Base-by-base conservation (phyloP, 1,140 invertebrate species). In the Drosophila virilis region DNA sequence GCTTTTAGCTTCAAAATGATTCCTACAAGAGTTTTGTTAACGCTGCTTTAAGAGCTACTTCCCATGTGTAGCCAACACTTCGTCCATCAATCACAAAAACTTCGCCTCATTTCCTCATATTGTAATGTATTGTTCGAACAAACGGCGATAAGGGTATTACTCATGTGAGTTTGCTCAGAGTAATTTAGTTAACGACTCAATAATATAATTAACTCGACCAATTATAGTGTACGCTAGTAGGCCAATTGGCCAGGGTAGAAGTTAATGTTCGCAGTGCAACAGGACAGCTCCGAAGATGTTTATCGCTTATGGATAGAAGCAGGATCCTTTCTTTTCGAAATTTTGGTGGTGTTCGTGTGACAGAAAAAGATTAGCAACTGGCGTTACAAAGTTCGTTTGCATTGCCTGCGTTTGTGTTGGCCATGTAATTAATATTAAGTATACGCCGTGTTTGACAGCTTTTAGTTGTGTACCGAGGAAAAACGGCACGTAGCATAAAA, bases 341-440 rank as follows among this genome's bases (percentile, higher is more conserved):
- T 32, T 65, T 70, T 64, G 51, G 42, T 62, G 54, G 46, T 43
- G 45, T 58, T 15, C 22, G 58, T 74, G 55, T 57, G 67, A 70
- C 75, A 70, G 65, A 61, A 65, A 52, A 37, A 69, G 75, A 77
- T 88, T 76, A 82, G 46, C 52, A 57, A 15, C 45, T 38, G 57
- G 55, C 43, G 57, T 55, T 57, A 59, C 65, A 73, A 66, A 68
- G 55, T 74, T 58, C 51, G 50, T 64, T 71, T 71, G 61, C 58
- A 65, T 61, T 35, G 43, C 52, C 62, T 59, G 57, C n/a, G 48
- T 64, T 61, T 65, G 57, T 78, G 62, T 57, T 69, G 73, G 67
- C 67, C 50, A 69, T 73, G 84, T 88, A 88, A 88, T 88, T 88
- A 88, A 88, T 89, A 88, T 88, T 88, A 89, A 89, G 83, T 88